Base-by-base conservation (phyloP, 2,888 invertebrate species). In the Eupithecia exiguata region DNA sequence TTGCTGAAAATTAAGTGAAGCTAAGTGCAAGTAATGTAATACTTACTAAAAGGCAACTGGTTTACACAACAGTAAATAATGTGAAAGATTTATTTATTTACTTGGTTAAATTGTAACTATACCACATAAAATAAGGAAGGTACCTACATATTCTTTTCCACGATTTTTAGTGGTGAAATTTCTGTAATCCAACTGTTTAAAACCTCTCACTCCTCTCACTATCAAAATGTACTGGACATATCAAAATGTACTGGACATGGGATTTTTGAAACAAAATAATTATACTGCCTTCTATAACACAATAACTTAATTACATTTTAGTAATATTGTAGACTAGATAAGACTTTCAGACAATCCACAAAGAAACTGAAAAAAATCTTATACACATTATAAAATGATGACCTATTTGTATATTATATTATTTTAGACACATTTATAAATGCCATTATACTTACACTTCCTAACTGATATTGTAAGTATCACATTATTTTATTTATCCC, bases 11-110 rank as follows among this genome's bases (percentile, higher is more conserved):
- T 38, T 71, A 61, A 73, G 81, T 81, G 74, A 85, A 87, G 87
- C 87, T 82, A 82, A 80, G 84, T 84, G 46, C n/a, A 46, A 9
- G 84, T 69, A 75, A 30, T 30, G 4, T 4, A n/a, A 65, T 87
- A 88, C 84, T 84, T 77, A 84, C 88, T 89, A 88, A 86, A 89
- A 89, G 90, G 89, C 90, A 89, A 87, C 88, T 86, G 82, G 86
- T 87, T 86, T 79, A 80, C 77, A 14, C 21, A 21, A 36, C 18
- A 65, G 21, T 65, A 65, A 12, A 63, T 36, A 10, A 35, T 43
- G n/a, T n/a, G 16, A 43, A 16, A 18, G n/a, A 9, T 21, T 21
- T 53, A 18, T n/a, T 53, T 10, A 21, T 53, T 21, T n/a, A 10
- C 21, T 3, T 21, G 3, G 49, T 9, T 9, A 18, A 46, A 46